Evolutionary conservation across 2,888 invertebrate species (phyloP), one percentile per base, ranked within the genome.

Genomic region (Drosophila monieri): DNA sequence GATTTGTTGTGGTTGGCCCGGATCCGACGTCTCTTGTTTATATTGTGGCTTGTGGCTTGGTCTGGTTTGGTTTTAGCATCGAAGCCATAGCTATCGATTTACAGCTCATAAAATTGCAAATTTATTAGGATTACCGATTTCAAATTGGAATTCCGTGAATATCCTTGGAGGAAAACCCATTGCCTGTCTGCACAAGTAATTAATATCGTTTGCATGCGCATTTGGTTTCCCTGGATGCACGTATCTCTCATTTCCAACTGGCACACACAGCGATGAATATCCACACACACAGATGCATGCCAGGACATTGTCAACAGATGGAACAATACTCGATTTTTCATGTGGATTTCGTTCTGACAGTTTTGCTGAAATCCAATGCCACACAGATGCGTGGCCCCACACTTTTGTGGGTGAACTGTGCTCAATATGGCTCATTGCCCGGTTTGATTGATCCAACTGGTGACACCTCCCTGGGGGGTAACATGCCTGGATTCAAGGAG

Each of bases 361-460:
- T 52, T 60, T 35, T 32, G 57, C 57, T 64, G 75, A 78, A 75
- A 75, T 78, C 71, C 65, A 75, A 75, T 64, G 72, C 60, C 39
- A 15, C 76, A 61, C 60, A 49, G 46, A 59, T 58, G 59, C 35
- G 47, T 23, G 43, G 1, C 30, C 41, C 53, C 53, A 41, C 53
- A 18, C 25, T 58, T 32, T 25, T 30, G 59, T 41, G 47, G 54
- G 51, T 35, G 48, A 44, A 39, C 39, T 59, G 46, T 48, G 57
- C 64, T 51, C 56, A 46, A 59, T 47, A 60, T 67, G 60, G 49
- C 60, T 70, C 75, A 71, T 80, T 74, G 75, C 58, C 64, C 61
- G 75, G 47, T 67, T 74, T 57, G 71, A 78, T 71, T 71, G 84
- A 78, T 77, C 49, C 60, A 65, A 66, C 55, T 57, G 54, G 52